Evolutionary conservation across 2,113 vertebrate species (phyloP).

Genomic region (Micronycteris hirsuta): DNA sequence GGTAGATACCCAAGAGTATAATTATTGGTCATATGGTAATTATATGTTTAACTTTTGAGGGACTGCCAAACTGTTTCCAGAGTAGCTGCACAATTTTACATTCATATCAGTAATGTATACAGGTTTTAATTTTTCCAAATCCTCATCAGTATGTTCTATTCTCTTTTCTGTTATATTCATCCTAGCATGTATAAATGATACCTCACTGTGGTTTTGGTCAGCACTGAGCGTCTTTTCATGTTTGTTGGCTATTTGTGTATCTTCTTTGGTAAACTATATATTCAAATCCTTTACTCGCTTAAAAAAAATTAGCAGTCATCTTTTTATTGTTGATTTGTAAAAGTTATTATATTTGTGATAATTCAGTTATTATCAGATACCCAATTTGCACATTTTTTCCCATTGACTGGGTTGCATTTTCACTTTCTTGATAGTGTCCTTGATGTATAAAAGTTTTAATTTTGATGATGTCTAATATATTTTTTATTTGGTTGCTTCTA

Average conservation of each 20-base stretch:
- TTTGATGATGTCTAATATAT: background rate
- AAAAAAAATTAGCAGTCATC: background rate
- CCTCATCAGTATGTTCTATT: background rate
- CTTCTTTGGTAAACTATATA: background rate
- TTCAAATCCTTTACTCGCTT: background rate
- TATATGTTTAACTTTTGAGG: background rate
- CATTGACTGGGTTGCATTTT: background rate
- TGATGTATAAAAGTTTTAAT: background rate
- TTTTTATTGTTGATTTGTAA: background rate
- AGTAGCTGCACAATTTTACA: background rate
- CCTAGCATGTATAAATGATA: background rate
- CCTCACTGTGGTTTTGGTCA: background rate
- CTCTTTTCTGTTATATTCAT: background rate
- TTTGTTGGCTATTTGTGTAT: background rate
- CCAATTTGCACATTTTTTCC: background rate
- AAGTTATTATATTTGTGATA: background rate
- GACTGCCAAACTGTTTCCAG: background rate
- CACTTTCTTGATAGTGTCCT: background rate
- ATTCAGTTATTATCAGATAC: background rate
- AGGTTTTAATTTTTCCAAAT: background rate
- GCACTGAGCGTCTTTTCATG: background rate
- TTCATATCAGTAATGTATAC: background rate
- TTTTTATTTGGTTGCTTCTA: background rate
- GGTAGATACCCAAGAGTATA: background rate
- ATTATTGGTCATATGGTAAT: background rate